Evolutionary conservation across 2,113 vertebrate genomes (phyloP).

Genomic region (Siniperca knerii): DNA sequence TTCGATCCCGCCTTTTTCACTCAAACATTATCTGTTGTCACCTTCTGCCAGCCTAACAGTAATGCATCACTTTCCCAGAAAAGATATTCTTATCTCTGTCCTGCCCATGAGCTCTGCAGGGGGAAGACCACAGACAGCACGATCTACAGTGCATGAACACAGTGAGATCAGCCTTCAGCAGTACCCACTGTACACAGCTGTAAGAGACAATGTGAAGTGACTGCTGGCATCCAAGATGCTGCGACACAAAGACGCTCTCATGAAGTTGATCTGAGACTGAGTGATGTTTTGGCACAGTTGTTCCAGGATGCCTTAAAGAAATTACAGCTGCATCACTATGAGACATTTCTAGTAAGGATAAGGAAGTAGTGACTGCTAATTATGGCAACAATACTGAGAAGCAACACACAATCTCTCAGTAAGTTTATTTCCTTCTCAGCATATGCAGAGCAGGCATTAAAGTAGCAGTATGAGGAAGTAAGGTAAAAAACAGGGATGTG

Average conservation of each 20-base stretch:
- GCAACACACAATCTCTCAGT: not conserved
- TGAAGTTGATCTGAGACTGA: not conserved
- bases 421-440: slow-evolving; percentile 17
- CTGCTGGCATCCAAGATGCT: not conserved
- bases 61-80: slow-evolving; percentile 49
- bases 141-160: not conserved
- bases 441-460: not conserved
- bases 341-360: not conserved
- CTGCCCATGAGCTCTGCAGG: slow-evolving; percentile 57
- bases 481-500: not conserved
- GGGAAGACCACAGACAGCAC: not conserved
- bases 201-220: not conserved
- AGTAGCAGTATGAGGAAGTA: slow-evolving; percentile 2
- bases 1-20: slow-evolving; percentile 52
- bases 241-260: not conserved
- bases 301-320: not conserved
- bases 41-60: slow-evolving; percentile 43
- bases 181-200: not conserved
- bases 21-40: slow-evolving; percentile 48
- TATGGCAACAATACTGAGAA: not conserved
- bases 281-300: not conserved
- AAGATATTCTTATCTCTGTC: slow-evolving; percentile 66
- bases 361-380: slow-evolving; percentile 8
- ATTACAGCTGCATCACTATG: not conserved
- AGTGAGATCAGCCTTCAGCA: slow-evolving; percentile 11